Conservation (phyloP, 35 echinoderm and acorn worm genomes). For the Amphiura filiformis region DNA sequence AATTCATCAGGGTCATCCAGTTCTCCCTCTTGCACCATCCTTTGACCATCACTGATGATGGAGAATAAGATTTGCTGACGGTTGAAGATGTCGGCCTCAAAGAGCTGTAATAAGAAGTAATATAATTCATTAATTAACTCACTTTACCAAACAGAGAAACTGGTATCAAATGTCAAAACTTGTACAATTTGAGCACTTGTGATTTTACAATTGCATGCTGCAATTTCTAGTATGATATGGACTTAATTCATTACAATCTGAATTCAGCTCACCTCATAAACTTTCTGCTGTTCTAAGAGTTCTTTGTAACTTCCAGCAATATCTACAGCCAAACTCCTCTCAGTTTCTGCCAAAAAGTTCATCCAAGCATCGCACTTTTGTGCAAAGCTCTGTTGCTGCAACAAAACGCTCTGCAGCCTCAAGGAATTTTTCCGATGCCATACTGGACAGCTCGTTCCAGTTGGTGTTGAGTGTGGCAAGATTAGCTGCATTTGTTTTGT, state of each 20-base stretch:
- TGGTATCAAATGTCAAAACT: too few species aligned
- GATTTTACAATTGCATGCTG: too few species aligned
- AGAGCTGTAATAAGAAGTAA: conserved; percentile 45
- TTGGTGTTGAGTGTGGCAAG: conserved; percentile 62
- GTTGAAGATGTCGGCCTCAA: conserved; percentile 99
- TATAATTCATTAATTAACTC: too few species aligned
- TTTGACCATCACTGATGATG: conserved; percentile 97
- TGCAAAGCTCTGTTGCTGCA: conserved; percentile 94
- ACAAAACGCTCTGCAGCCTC: conserved; percentile 71
- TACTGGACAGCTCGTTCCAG: conserved; percentile 69
- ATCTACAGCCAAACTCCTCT: conserved; percentile 79
- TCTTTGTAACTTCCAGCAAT: conserved; percentile 93
- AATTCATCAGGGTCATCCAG: conserved; percentile 96
- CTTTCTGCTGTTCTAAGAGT: conserved; percentile 89
- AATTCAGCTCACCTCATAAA: conserved; percentile 79
- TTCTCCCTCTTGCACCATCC: conserved; percentile 88
- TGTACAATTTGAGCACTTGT: background rate
- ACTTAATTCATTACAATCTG: too few species aligned
- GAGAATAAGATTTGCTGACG: conserved; percentile 98
- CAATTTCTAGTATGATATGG: too few species aligned
- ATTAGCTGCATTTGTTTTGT: conserved; percentile 52
- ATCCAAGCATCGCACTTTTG: conserved; percentile 95
- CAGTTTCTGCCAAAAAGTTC: conserved; percentile 81
- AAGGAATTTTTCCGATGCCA: conserved; percentile 88
- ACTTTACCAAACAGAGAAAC: too few species aligned